Evolutionary conservation across 2,888 invertebrate genomes (phyloP).

Genomic region (Himalopsyche tibetana): DNA sequence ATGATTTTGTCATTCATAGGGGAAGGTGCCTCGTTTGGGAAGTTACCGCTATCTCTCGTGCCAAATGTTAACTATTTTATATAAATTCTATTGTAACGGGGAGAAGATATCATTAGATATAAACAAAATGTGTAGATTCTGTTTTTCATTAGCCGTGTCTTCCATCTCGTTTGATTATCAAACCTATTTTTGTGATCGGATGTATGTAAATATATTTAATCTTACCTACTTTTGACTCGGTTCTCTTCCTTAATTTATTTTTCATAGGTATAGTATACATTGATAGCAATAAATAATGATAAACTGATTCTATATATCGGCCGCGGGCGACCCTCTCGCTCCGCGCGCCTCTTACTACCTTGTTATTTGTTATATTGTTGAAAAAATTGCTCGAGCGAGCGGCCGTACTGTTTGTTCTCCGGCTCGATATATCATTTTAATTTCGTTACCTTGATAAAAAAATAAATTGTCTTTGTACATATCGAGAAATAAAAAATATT

Average conservation of each 20-base stretch:
- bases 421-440: conserved; percentile 62
- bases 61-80: conserved; percentile 66
- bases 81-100: conserved; percentile 62
- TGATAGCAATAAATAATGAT: conserved; percentile 63
- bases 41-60: conserved; percentile 56
- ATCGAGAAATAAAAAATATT: conserved; percentile 64
- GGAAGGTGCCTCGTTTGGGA: not conserved
- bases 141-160: conserved; percentile 59
- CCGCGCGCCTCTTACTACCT: conserved; percentile 44
- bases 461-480: conserved; percentile 63
- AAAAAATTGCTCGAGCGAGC: conserved; percentile 51
- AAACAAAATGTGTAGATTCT: conserved; percentile 52
- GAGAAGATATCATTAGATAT: conserved; percentile 62
- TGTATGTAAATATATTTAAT: conserved; percentile 57
- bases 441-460: conserved; percentile 64
- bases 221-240: conserved; percentile 43
- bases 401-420: conserved; percentile 44
- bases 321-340: not conserved
- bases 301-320: conserved; percentile 52
- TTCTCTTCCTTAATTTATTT: conserved; percentile 56
- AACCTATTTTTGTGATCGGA: conserved; percentile 58
- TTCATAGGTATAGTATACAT: conserved; percentile 59
- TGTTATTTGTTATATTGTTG: conserved; percentile 61
- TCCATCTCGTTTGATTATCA: conserved; percentile 58
- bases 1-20: too few relatives aligned